phyloP scores from a whole-genome alignment of 2,797 vertebrate genomes.

The Babyrousa celebensis region DNA sequence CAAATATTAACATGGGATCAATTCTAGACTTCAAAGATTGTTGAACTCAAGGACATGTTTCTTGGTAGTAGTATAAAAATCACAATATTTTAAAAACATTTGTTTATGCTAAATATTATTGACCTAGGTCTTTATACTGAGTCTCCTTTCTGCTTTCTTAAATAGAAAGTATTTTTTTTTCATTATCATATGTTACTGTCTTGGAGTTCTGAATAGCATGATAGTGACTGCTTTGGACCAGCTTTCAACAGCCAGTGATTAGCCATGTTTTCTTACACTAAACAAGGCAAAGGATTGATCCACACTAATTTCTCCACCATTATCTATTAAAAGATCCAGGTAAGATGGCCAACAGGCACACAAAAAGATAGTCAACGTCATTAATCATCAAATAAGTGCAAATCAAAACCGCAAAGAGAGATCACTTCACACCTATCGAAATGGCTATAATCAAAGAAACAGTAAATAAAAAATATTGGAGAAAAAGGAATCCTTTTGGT shows the following conservation, averaged over 20 bases:
- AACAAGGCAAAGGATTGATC: not conserved
- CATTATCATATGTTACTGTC: not conserved
- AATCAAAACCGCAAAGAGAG: not conserved
- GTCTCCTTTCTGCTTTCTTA: constrained; percentile 49
- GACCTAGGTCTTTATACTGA: not conserved
- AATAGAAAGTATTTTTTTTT: constrained; percentile 17
- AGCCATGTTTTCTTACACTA: not conserved
- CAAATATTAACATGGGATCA: constrained; percentile 38
- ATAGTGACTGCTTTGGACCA: not conserved
- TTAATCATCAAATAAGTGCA: not conserved
- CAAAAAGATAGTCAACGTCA: not conserved
- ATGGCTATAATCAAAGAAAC: not conserved
- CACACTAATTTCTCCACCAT: constrained; percentile 33
- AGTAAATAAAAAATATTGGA: not conserved
- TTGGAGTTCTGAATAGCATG: not conserved
- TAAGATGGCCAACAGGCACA: not conserved
- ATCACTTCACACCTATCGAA: not conserved
- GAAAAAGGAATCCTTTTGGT: not conserved
- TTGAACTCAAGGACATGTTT: constrained; percentile 27
- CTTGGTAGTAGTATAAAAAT: constrained; percentile 37
- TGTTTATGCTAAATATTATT: constrained; percentile 65
- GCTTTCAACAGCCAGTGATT: not conserved
- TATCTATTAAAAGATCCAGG: not conserved
- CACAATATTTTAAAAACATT: constrained; percentile 52
- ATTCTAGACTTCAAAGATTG: constrained; percentile 26